These are phyloP conservation scores for Henricia sp. DNA, from an alignment of 53 echinoderm and acorn worm genomes.

Conservation along the genomic window DNA sequence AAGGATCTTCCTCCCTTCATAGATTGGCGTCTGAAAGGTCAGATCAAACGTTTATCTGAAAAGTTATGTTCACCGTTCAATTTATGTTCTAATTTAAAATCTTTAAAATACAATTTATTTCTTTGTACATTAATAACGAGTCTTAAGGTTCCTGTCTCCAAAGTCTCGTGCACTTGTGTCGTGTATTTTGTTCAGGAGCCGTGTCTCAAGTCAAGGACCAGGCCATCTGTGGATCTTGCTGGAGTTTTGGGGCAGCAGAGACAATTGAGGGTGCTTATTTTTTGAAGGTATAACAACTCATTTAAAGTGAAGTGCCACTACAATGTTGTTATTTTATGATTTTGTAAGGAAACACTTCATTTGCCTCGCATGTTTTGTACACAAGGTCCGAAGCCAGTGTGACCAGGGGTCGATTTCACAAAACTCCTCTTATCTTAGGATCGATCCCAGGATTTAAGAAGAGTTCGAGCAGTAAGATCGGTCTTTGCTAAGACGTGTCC, in stretches of 20 bases:
- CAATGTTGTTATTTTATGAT: no score
- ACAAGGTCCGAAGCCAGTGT: no score
- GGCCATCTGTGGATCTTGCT: constrained; percentile 93
- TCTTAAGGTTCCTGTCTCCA: not conserved
- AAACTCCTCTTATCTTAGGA: no score
- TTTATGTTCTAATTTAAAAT: not conserved
- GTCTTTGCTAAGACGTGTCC: no score
- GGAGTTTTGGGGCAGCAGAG: constrained; percentile 92
- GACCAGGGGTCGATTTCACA: no score
- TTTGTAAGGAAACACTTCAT: no score
- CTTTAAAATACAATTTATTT: not conserved
- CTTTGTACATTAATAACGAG: not conserved
- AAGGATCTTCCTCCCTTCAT: constrained; percentile 61
- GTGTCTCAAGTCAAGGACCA: constrained; percentile 98
- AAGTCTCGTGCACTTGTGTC: not conserved
- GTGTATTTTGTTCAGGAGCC: constrained; percentile 64
- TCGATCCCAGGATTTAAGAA: no score
- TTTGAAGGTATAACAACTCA: constrained; percentile 62
- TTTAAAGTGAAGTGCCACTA: no score
- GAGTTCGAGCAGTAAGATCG: no score
- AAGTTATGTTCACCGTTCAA: not conserved
- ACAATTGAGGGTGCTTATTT: constrained; percentile 93
- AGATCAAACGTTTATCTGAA: not conserved
- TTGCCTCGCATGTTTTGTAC: no score
- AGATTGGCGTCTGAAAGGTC: constrained; percentile 88